These are phyloP conservation scores for Anastrepha ludens DNA, from an alignment of 1,140 invertebrate genomes.

Conservation along the genomic window DNA sequence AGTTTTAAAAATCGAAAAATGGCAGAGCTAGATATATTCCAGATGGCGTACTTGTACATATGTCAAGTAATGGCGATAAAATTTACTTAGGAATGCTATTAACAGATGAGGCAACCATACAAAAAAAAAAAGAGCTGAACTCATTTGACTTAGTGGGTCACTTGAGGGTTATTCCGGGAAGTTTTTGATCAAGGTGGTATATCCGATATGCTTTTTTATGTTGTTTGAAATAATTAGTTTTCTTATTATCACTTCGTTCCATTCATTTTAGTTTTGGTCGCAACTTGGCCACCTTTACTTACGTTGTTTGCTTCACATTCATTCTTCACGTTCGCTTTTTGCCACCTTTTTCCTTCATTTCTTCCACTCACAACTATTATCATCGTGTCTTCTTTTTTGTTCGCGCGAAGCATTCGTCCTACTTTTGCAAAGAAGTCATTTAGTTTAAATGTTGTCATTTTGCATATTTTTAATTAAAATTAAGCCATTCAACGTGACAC, in stretches of 20 bases:
- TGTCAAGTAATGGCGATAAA: too few species aligned
- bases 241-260: background rate
- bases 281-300: too few species aligned
- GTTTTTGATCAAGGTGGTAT: too few species aligned
- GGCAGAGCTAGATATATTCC: too few species aligned
- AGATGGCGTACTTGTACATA: too few species aligned
- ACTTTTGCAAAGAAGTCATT: slow-evolving; percentile 22
- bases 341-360: background rate
- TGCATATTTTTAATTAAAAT: slow-evolving; percentile 41
- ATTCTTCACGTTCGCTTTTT: background rate
- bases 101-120: too few species aligned
- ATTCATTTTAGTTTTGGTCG: background rate
- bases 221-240: background rate
- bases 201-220: too few species aligned
- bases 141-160: too few species aligned
- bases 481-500: slow-evolving; percentile 22
- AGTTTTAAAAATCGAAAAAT: too few species aligned
- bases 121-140: too few species aligned
- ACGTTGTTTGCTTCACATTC: background rate
- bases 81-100: too few species aligned
- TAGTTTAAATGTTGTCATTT: slow-evolving; percentile 23
- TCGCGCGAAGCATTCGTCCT: background rate
- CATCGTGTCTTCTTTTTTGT: background rate
- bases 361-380: background rate
- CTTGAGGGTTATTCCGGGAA: too few species aligned